Evolutionary conservation across 1,140 invertebrate genomes (phyloP).

Genomic region (Harlomillsia oculata): DNA sequence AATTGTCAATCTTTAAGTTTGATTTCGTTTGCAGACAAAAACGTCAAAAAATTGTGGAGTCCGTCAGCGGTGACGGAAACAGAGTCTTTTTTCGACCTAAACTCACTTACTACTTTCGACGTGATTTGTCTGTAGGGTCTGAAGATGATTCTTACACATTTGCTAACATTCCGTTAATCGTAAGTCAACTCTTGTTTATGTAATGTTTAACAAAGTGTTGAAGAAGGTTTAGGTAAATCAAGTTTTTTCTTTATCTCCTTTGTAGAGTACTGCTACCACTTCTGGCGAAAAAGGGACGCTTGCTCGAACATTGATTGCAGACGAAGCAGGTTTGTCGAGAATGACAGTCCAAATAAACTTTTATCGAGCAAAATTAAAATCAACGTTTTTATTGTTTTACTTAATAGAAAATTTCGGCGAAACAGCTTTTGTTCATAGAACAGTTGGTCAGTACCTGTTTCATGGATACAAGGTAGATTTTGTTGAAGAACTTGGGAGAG

Average conservation of each 20-base stretch:
- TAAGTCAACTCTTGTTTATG: too few species aligned
- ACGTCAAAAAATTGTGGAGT: constrained; percentile 13
- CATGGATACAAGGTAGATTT: not conserved
- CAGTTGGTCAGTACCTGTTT: constrained; percentile 14
- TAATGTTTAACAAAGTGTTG: too few species aligned
- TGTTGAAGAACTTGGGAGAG: not conserved
- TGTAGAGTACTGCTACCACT: too few species aligned
- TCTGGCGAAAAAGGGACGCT: too few species aligned
- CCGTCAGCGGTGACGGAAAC: constrained; percentile 1
- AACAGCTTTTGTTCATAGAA: constrained; percentile 5
- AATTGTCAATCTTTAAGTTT: not conserved
- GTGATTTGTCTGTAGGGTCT: constrained; percentile 13
- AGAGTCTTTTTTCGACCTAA: constrained; percentile 18
- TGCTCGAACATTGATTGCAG: too few species aligned
- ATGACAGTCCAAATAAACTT: too few species aligned
- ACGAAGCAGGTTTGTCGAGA: too few species aligned
- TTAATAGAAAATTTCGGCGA: not conserved
- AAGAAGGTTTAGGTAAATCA: too few species aligned
- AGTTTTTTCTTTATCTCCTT: too few species aligned
- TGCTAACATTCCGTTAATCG: constrained; percentile 22
- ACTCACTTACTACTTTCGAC: constrained; percentile 15
- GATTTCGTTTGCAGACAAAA: constrained; percentile 10
- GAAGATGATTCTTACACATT: constrained; percentile 15
- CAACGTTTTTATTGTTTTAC: too few species aligned
- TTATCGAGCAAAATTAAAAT: too few species aligned